Conservation (phyloP, 2,888 invertebrate species). For the Zygogramma bicolorata region DNA sequence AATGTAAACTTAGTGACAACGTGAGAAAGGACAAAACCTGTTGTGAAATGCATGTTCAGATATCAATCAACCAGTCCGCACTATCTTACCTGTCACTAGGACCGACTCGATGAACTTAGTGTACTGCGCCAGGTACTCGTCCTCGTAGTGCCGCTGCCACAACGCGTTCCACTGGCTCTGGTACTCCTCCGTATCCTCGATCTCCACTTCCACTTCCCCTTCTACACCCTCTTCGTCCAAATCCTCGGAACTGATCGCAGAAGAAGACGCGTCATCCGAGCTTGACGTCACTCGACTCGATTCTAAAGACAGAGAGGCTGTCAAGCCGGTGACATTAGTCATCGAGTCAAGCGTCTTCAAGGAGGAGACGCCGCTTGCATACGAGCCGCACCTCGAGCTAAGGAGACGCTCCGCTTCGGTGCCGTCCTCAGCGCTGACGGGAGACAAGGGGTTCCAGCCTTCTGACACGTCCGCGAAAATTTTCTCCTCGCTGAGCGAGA, state of each 20-base stretch:
- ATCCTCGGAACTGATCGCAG: conserved; percentile 65
- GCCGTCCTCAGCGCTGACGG: conserved; percentile 70
- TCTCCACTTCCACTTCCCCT: no score
- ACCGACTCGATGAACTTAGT: conserved; percentile 62
- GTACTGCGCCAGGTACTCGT: conserved; percentile 76
- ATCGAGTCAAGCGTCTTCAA: conserved; percentile 78
- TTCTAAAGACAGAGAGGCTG: conserved; percentile 76
- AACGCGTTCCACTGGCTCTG: conserved; percentile 81
- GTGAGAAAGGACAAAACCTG: no score
- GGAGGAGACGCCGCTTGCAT: conserved; percentile 64
- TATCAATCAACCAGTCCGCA: no score
- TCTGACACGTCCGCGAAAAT: conserved; percentile 63
- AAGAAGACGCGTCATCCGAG: conserved; percentile 66
- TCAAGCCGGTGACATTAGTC: conserved; percentile 83
- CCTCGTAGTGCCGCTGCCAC: conserved; percentile 82
- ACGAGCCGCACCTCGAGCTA: conserved; percentile 28
- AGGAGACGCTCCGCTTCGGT: conserved; percentile 75
- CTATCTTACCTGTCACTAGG: conserved; percentile 18
- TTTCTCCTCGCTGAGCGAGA: conserved; percentile 65
- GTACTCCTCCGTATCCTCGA: no score
- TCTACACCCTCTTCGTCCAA: conserved; percentile 65
- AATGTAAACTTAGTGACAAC: no score
- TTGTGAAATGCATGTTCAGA: no score
- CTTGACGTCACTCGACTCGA: conserved; percentile 65
- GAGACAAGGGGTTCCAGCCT: conserved; percentile 71